These are phyloP conservation scores for Gulo gulo DNA, from an alignment of 2,113 vertebrate species.

Conservation along the genomic window DNA sequence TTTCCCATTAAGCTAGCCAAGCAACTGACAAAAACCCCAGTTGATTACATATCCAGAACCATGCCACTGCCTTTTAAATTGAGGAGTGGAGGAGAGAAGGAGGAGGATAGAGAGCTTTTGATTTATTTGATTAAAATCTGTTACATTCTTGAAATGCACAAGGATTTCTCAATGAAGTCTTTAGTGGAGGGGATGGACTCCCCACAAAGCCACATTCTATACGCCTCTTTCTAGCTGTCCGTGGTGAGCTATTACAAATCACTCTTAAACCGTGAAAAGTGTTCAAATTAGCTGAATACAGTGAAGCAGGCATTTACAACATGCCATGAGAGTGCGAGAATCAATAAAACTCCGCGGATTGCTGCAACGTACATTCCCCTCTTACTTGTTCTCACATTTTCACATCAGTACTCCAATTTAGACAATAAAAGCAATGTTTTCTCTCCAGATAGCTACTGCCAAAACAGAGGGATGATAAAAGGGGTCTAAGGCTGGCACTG, in stretches of 20 bases:
- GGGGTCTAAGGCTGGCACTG: background rate
- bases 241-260: background rate
- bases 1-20: conserved; percentile 41
- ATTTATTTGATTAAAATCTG: conserved; percentile 26
- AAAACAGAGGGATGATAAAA: background rate
- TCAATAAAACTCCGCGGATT: background rate
- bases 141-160: conserved; percentile 41
- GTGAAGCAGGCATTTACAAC: background rate
- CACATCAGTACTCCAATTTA: background rate
- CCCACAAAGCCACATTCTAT: background rate
- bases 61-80: background rate
- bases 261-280: background rate
- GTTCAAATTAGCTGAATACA: background rate
- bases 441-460: background rate
- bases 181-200: background rate
- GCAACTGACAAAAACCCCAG: conserved; percentile 36
- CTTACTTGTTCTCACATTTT: background rate
- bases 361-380: accelerated
- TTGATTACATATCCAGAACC: conserved; percentile 54
- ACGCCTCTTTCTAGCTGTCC: background rate
- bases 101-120: background rate
- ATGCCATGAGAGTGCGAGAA: background rate
- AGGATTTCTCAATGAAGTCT: background rate
- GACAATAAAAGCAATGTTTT: background rate
- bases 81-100: background rate